Evolutionary conservation across 2,888 invertebrate species (phyloP).

Genomic region (Carterocephalus palaemon): DNA sequence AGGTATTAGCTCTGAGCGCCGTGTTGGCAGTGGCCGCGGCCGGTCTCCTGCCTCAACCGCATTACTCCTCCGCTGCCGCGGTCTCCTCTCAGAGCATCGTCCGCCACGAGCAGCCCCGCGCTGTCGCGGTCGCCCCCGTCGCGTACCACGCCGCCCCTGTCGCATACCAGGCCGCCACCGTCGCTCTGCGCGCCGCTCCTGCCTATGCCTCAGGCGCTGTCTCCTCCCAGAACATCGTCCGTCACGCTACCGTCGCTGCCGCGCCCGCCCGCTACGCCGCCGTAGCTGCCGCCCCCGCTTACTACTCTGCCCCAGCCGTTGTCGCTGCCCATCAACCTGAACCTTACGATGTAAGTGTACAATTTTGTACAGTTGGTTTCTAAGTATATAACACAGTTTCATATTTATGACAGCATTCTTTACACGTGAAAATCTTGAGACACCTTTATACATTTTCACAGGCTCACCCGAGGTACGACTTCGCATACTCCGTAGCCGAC

Average conservation of each 20-base stretch:
- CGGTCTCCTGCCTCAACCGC: conserved; percentile 33
- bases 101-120: conserved; percentile 41
- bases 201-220: conserved; percentile 38
- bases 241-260: conserved; percentile 46
- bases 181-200: conserved; percentile 41
- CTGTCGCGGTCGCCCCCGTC: conserved; percentile 25
- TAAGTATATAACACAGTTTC: too few species aligned
- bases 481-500: conserved; percentile 73
- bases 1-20: conserved; percentile 35
- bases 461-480: conserved; percentile 74
- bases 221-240: conserved; percentile 59
- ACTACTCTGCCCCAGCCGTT: conserved; percentile 29
- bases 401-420: too few species aligned
- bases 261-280: conserved; percentile 39
- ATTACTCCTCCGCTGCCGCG: conserved; percentile 38
- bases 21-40: conserved; percentile 37
- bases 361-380: too few species aligned
- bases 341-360: conserved; percentile 50
- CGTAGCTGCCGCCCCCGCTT: conserved; percentile 41
- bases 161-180: conserved; percentile 31
- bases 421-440: too few species aligned
- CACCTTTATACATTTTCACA: conserved; percentile 35
- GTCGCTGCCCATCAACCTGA: conserved; percentile 40
- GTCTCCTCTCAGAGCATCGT: conserved; percentile 58
- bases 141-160: conserved; percentile 40